Percentiles rank a stretch among this genome's conserved stretches.
phyloP scores from a whole-genome alignment of 2,113 vertebrate species.

The Seriola dumerili region DNA sequence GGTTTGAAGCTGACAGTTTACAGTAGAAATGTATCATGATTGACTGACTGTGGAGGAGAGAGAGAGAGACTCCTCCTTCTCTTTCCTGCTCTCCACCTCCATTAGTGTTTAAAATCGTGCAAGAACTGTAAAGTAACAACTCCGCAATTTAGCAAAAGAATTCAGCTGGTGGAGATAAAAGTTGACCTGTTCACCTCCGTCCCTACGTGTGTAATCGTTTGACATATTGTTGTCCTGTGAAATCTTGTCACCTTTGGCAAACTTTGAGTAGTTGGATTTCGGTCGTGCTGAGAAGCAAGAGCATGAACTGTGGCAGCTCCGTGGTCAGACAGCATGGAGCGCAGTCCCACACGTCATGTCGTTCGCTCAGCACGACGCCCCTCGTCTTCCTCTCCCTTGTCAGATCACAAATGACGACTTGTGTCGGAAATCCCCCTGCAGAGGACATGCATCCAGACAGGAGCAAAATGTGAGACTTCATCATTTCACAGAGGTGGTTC shows the following conservation, averaged over 20 bases:
- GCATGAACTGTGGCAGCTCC: conserved; percentile 64
- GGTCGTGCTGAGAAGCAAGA: conserved; percentile 55
- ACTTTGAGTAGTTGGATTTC: conserved; percentile 67
- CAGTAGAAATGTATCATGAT: conserved; percentile 66
- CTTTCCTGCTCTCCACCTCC: conserved; percentile 33
- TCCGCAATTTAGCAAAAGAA: conserved; percentile 59
- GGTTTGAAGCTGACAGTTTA: conserved; percentile 73
- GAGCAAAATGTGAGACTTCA: background rate
- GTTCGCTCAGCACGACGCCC: conserved; percentile 56
- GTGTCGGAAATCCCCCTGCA: conserved; percentile 97
- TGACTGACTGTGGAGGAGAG: conserved; percentile 31
- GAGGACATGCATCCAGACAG: background rate
- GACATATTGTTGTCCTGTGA: conserved; percentile 60
- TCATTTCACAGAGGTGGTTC: background rate
- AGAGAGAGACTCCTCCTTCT: conserved; percentile 18
- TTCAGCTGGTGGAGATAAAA: conserved; percentile 44
- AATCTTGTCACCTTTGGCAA: conserved; percentile 84
- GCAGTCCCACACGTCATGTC: conserved; percentile 81
- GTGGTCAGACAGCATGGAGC: conserved; percentile 65
- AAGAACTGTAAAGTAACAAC: conserved; percentile 66
- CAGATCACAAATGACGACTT: conserved; percentile 99
- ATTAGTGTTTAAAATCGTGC: conserved; percentile 61
- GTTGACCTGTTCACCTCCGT: conserved; percentile 49
- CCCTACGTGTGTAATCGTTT: conserved; percentile 20
- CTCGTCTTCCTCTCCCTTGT: conserved; percentile 65